Conservation (phyloP, 2,888 invertebrate species). For the Pristionchus mayeri region DNA sequence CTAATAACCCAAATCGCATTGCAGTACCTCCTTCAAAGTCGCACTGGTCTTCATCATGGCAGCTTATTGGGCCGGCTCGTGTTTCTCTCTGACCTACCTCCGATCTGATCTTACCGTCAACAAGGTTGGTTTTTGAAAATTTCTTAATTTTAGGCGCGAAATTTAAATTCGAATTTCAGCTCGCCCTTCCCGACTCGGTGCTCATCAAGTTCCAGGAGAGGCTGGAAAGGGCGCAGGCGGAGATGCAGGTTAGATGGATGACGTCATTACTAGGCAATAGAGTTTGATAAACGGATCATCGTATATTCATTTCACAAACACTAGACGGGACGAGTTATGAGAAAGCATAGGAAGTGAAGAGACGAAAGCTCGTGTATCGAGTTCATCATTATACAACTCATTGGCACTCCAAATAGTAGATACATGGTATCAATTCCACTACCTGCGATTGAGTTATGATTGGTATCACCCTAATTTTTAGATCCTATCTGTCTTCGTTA, state of each 20-base stretch:
- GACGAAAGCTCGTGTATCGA: neutral
- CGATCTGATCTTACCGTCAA: constrained; percentile 46
- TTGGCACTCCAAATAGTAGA: too few relatives aligned
- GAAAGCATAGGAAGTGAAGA: too few relatives aligned
- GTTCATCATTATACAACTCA: neutral
- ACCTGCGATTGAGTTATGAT: too few relatives aligned
- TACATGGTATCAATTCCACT: too few relatives aligned
- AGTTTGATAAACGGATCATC: too few relatives aligned
- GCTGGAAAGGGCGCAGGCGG: constrained; percentile 35
- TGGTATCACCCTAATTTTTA: too few relatives aligned
- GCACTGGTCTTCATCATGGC: neutral
- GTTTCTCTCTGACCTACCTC: neutral
- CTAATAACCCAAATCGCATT: neutral
- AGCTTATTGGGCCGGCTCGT: constrained; percentile 17
- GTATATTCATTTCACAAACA: too few relatives aligned
- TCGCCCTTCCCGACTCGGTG: constrained; percentile 42
- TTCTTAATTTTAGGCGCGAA: neutral
- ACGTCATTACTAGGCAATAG: neutral
- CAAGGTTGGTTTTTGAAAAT: constrained; percentile 18
- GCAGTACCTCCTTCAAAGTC: neutral
- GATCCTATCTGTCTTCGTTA: constrained; percentile 44
- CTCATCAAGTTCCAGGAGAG: constrained; percentile 45
- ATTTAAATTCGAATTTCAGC: neutral
- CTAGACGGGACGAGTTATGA: too few relatives aligned
- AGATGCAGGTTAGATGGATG: constrained; percentile 32